These are phyloP conservation scores for Temnopleurus reevesii DNA, from an alignment of 53 echinoderm and acorn worm genomes.

Conservation along the genomic window DNA sequence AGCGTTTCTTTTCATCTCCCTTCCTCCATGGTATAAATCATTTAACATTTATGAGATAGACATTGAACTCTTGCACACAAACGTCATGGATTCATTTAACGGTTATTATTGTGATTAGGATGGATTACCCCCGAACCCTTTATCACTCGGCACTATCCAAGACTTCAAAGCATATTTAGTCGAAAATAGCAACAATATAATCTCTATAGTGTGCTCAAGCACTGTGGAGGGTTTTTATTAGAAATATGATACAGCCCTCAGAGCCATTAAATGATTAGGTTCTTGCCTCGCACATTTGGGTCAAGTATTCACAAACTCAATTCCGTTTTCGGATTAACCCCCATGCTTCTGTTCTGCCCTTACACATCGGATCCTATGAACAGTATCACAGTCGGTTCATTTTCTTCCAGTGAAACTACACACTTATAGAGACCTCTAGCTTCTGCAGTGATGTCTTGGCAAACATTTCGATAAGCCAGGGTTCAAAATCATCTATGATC, in stretches of 20 bases:
- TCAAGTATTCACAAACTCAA: constrained; percentile 40
- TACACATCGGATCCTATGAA: not conserved
- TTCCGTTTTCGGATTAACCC: constrained; percentile 23
- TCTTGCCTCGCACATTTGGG: constrained; percentile 32
- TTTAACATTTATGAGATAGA: too few relatives aligned
- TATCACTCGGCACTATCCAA: constrained; percentile 1
- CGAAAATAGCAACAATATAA: constrained; percentile 30
- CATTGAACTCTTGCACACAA: too few relatives aligned
- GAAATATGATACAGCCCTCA: constrained; percentile 52
- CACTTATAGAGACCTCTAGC: not conserved
- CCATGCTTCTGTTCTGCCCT: not conserved
- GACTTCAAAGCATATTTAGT: not conserved
- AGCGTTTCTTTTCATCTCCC: too few relatives aligned
- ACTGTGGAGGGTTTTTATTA: constrained; percentile 32
- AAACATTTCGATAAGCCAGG: too few relatives aligned
- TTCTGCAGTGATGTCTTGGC: too few relatives aligned
- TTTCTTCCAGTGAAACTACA: not conserved
- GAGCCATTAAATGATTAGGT: constrained; percentile 42
- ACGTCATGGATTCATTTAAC: too few relatives aligned
- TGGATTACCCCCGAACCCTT: not conserved
- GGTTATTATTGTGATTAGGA: not conserved
- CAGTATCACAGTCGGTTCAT: not conserved
- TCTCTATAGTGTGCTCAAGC: constrained; percentile 15
- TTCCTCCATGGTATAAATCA: too few relatives aligned
- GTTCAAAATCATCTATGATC: too few relatives aligned